Evolutionary conservation across 2,113 vertebrate genomes (phyloP).

Genomic region (Megaceryle torquata): DNA sequence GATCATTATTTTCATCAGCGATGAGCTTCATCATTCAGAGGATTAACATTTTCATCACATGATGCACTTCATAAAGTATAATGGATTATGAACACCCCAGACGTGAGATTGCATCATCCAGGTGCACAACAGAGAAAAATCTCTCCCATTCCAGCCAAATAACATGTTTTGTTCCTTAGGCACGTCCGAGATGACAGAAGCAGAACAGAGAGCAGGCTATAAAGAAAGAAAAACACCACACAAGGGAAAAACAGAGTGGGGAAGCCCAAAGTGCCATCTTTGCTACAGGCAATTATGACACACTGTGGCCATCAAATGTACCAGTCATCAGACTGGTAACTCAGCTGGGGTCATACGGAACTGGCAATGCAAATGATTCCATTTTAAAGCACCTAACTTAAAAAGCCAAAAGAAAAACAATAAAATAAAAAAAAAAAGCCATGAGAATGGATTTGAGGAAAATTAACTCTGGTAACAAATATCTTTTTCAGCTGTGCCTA

Average conservation of each 20-base stretch:
- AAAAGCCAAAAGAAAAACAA: neutral
- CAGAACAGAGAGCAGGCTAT: conserved; percentile 15
- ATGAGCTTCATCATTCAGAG: neutral
- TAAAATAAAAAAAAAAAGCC: neutral
- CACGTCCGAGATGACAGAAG: conserved; percentile 54
- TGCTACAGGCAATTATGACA: conserved; percentile 31
- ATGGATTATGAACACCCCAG: neutral
- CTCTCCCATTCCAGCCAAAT: neutral
- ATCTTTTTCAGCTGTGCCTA: neutral
- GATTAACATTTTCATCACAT: neutral
- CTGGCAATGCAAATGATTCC: neutral
- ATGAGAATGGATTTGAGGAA: neutral
- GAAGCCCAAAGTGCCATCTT: neutral
- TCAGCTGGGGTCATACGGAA: neutral
- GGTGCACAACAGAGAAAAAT: neutral
- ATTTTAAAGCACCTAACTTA: neutral
- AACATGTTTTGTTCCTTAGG: conserved; percentile 13
- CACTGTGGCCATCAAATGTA: neutral
- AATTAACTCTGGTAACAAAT: neutral
- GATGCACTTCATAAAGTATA: neutral
- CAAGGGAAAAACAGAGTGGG: neutral
- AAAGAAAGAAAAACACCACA: conserved; percentile 7
- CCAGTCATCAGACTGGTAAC: conserved; percentile 45
- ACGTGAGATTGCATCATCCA: neutral
- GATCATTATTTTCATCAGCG: neutral